Conservation (phyloP, 2,888 invertebrate species). For the Meloe dianella region DNA sequence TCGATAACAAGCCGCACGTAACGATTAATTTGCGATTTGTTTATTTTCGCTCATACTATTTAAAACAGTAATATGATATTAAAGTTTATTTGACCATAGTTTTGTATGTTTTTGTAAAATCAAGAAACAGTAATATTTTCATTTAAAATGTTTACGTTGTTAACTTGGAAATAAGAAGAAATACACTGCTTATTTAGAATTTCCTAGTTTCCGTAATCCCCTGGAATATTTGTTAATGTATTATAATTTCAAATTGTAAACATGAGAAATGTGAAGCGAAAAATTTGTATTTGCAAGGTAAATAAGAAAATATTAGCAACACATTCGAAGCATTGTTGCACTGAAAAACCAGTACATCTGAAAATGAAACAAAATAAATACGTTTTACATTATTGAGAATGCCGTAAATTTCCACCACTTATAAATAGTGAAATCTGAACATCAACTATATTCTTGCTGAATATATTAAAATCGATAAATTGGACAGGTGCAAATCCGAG, state of each 20-base stretch:
- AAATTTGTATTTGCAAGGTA: not conserved
- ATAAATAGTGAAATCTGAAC: no score
- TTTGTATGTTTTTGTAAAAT: not conserved
- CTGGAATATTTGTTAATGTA: not conserved
- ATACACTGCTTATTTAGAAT: not conserved
- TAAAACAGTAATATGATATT: not conserved
- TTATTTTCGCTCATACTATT: not conserved
- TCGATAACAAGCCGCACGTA: not conserved
- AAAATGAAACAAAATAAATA: not conserved
- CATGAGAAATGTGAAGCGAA: not conserved
- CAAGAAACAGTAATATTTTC: not conserved
- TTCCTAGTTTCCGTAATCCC: not conserved
- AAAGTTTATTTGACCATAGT: not conserved
- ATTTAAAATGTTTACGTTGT: not conserved
- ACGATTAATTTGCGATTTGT: slow-evolving; percentile 1
- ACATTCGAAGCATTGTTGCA: not conserved
- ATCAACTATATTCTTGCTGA: not conserved
- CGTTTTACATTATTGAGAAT: no score
- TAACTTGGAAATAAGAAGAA: not conserved
- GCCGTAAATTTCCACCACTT: no score
- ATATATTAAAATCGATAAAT: not conserved
- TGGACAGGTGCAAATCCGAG: not conserved
- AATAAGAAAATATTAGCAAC: not conserved
- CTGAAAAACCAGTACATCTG: not conserved
- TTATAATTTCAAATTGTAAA: not conserved